Base-by-base conservation (phyloP, 1,140 invertebrate genomes). In the Calephelis nemesis region DNA sequence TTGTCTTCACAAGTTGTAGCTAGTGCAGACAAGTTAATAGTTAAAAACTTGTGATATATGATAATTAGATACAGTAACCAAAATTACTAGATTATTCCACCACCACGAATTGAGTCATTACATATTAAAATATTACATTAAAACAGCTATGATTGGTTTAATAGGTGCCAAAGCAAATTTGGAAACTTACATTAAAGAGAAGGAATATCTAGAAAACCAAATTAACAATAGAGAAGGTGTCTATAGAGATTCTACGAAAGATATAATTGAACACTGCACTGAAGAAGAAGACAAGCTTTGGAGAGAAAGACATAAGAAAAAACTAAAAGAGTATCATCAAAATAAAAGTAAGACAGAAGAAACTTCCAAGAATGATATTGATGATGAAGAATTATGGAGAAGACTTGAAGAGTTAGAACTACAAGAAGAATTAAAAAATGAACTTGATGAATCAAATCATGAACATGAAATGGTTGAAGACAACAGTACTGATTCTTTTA, bases 191-290 rank as follows among this genome's bases (percentile, higher is more conserved):
- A 79, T 79, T 48, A 93, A 92, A 82, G 94, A 95, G 86, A 83
- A 85, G 71, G 80, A 92, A 47, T 90, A 93, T 66, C 80, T 94
- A 64, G 74, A 90, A 75, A 87, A 83, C 67, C 93, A 94, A 81
- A 73, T 92, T 52, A 72, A 84, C 64, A 86, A 85, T 42, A 75
- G 92, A 39, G 65, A 92, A 54, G 84, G 91, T 75, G 63, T 90
- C 15, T 84, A 89, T 71, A 76, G 83, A 47, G 80, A 83, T 52
- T 73, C 83, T 63, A 82, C 82, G 7, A 74, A 92, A 74, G 94
- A 95, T 83, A 94, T 95, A 13, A 85, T 92, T 65, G 94, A 95
- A 86, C 85, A 91, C 19, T 93, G 91, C 74, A 90, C 93, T 79
- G 93, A 94, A 82, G 91, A 94, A 72, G 84, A 93, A 74, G 93